phyloP scores from a whole-genome alignment of 2,113 vertebrate genomes.

The Tetraodon nigroviridis region DNA sequence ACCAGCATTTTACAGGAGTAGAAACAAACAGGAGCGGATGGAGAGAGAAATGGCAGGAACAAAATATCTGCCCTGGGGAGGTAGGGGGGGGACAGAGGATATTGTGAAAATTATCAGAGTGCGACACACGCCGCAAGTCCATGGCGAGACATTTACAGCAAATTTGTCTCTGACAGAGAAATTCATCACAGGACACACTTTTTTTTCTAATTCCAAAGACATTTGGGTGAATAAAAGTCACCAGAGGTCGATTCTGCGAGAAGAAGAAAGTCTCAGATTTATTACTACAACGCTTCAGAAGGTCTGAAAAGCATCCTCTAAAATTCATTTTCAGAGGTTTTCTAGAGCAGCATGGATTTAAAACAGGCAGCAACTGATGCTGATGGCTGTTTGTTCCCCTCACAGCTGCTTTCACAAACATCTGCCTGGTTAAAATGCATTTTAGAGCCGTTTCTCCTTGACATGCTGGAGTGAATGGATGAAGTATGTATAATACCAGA shows the following conservation, averaged over 20 bases:
- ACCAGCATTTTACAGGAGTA: slow-evolving; percentile 72
- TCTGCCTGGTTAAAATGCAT: slow-evolving; percentile 15
- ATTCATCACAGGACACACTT: slow-evolving; percentile 57
- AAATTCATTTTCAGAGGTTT: no score
- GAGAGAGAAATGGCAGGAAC: slow-evolving; percentile 41
- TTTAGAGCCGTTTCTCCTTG: slow-evolving; percentile 10
- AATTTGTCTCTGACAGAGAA: slow-evolving; percentile 70
- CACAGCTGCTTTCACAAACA: background rate
- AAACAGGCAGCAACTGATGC: no score
- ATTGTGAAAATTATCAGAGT: slow-evolving; percentile 72
- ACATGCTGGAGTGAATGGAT: slow-evolving; percentile 24
- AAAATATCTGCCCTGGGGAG: slow-evolving; percentile 49
- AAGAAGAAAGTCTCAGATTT: background rate
- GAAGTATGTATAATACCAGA: slow-evolving; percentile 52
- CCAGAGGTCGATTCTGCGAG: background rate
- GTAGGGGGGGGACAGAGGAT: slow-evolving; percentile 59
- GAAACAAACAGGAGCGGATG: slow-evolving; percentile 62
- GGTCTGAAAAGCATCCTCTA: no score
- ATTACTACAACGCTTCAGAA: background rate
- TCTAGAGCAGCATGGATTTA: no score
- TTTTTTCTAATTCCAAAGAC: slow-evolving; percentile 50
- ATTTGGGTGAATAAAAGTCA: slow-evolving; percentile 20
- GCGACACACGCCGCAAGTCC: slow-evolving; percentile 65
- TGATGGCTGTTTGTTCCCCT: no score
- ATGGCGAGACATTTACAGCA: slow-evolving; percentile 65